phyloP scores from a whole-genome alignment of 2,888 invertebrate genomes.

The Chouioia cunea region DNA sequence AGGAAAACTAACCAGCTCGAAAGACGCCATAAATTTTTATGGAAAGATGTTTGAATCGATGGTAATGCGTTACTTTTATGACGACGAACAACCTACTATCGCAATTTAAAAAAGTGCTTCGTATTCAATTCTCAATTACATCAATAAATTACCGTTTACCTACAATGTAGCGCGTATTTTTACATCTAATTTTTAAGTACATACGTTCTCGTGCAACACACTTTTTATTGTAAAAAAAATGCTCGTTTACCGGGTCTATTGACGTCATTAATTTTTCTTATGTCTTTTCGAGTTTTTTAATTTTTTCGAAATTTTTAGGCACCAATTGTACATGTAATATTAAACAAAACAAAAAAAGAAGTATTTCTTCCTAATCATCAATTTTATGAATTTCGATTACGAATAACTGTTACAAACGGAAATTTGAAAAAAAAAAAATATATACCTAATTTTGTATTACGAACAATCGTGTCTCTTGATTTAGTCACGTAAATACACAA shows the following conservation, averaged over 20 bases:
- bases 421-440: slow-evolving; percentile 35
- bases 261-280: slow-evolving; percentile 6
- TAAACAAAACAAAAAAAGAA: neutral
- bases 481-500: neutral
- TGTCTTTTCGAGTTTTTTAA: slow-evolving; percentile 20
- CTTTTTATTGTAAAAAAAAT: slow-evolving; percentile 13
- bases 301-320: slow-evolving; percentile 28
- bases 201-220: slow-evolving; percentile 14
- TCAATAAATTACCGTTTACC: slow-evolving; percentile 45
- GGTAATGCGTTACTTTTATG: slow-evolving; percentile 25
- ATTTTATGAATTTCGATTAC: slow-evolving; percentile 36
- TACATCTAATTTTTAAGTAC: slow-evolving; percentile 31
- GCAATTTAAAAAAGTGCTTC: slow-evolving; percentile 33
- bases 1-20: slow-evolving; percentile 20
- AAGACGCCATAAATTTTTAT: slow-evolving; percentile 46
- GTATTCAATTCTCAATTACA: slow-evolving; percentile 35
- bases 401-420: slow-evolving; percentile 40
- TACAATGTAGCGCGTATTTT: slow-evolving; percentile 30
- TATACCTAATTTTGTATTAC: slow-evolving; percentile 43
- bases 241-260: slow-evolving; percentile 4
- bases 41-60: slow-evolving; percentile 41
- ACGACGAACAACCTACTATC: neutral
- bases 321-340: slow-evolving; percentile 31
- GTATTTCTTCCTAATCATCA: neutral
- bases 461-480: slow-evolving; percentile 11